Evolutionary conservation across 1,140 invertebrate species (phyloP), one percentile per base, ranked within the genome.

Genomic region (Elymnias hypermnestra): DNA sequence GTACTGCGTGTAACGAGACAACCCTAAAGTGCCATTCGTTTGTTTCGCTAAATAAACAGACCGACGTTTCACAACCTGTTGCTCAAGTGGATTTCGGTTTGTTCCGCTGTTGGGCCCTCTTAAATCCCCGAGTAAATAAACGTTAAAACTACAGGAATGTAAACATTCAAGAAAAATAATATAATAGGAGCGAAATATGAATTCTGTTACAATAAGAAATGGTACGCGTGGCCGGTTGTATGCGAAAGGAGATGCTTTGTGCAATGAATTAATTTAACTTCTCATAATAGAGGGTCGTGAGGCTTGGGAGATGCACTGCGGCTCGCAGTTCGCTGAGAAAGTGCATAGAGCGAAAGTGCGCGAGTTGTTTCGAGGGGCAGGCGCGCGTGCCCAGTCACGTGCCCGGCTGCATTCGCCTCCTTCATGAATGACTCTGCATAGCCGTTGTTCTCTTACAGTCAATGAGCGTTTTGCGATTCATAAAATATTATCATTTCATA

Each of bases 251-350:
- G 19, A 26, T 21, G 33, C 39, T 49, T 49, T 57, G 26, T 53
- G 41, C 33, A 45, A 41, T 22, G 23, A 49, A 25, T 46, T 61
- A 56, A 57, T 55, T 59, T 36, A 47, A 57, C 36, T 40, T 40
- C 39, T 42, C 37, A 50, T 23, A 49, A 60, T 52, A 53, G 53
- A 56, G 39, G 58, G 46, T 19, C 6, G 29, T 42, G 43, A 38
- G 45, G 29, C 42, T 48, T 10, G 28, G 39, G 48, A 43, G 46
- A 49, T 49, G 41, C 33, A 48, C 21, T 26, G 28, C 41, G n/a
- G 33, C 26, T 41, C 14, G 1, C 28, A 13, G 8, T 5, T 23
- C 14, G 33, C 38, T 22, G 38, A 47, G 51, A 53, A 53, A 53
- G 51, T 53, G 25, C 51, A 45, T 38, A 23, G 12, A 48, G 37